Percentiles rank a stretch among this genome's conserved stretches.
Evolutionary conservation across 2,888 invertebrate genomes (phyloP).

Genomic region (Teinopalpus imperialis): DNA sequence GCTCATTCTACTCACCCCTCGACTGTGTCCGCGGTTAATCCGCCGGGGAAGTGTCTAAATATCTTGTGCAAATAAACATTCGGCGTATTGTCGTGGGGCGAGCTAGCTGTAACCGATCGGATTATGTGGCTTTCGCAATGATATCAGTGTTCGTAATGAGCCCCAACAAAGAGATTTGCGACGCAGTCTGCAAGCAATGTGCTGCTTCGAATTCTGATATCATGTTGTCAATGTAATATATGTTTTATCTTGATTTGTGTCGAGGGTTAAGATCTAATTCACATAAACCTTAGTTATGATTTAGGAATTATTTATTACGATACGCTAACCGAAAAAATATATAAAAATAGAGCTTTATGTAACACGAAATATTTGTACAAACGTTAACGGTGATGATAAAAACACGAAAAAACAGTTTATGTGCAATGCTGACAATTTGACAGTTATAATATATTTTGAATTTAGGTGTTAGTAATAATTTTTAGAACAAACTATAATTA

Average conservation of each 20-base stretch:
- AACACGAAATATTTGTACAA: no score
- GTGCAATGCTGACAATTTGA: no score
- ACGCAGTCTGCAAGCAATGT: constrained; percentile 31
- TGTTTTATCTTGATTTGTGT: constrained; percentile 8
- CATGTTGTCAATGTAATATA: constrained; percentile 10
- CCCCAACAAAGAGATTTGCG: constrained; percentile 53
- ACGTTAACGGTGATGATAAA: no score
- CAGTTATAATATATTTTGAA: no score
- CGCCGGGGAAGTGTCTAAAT: constrained; percentile 79
- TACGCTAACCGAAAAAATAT: no score
- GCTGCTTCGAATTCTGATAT: constrained; percentile 18
- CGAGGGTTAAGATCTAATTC: no score
- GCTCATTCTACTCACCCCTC: constrained; percentile 55
- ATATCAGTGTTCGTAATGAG: constrained; percentile 62
- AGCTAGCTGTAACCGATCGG: constrained; percentile 67
- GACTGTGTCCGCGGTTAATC: constrained; percentile 71
- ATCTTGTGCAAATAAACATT: constrained; percentile 82
- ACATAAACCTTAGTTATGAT: no score
- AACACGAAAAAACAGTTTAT: no score
- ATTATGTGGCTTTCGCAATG: constrained; percentile 67
- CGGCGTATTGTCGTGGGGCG: constrained; percentile 69
- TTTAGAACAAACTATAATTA: no score
- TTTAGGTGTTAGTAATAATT: no score
- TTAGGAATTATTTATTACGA: no score
- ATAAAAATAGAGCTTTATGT: no score